phyloP scores from a whole-genome alignment of 2,888 invertebrate species.

The Notodonta ziczac region DNA sequence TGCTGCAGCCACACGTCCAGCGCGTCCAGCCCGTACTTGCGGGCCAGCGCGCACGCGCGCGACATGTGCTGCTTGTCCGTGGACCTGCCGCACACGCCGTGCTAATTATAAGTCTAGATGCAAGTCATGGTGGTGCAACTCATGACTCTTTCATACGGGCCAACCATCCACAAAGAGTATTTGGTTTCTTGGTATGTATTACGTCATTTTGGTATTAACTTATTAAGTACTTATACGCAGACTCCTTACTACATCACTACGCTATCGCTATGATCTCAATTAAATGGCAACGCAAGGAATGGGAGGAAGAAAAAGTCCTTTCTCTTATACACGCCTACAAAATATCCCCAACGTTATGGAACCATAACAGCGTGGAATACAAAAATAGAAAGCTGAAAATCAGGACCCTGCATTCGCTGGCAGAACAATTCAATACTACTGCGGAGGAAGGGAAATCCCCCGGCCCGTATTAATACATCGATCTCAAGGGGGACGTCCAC shows the following conservation, averaged over 20 bases:
- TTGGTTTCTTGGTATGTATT: too few species aligned
- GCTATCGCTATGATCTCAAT: too few species aligned
- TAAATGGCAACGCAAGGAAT: background rate
- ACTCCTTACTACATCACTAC: too few species aligned
- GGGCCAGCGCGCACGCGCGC: constrained; percentile 54
- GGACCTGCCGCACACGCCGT: constrained; percentile 41
- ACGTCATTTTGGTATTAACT: too few species aligned
- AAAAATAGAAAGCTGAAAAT: constrained; percentile 1
- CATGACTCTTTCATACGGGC: too few species aligned
- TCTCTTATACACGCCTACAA: background rate
- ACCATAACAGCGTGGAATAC: background rate
- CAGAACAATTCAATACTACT: background rate
- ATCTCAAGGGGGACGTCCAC: too few species aligned
- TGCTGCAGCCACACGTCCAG: constrained; percentile 71
- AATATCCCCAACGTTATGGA: background rate
- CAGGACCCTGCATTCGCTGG: background rate
- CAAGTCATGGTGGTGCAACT: too few species aligned
- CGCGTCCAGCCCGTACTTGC: constrained; percentile 54
- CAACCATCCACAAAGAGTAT: too few species aligned
- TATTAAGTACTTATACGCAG: too few species aligned
- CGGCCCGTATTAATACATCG: too few species aligned
- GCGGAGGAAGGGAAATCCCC: background rate
- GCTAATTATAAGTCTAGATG: too few species aligned
- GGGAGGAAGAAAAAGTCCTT: background rate
- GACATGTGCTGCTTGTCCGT: constrained; percentile 46